phyloP scores from a whole-genome alignment of 2,797 vertebrate species.

The Rhabdophis nuchalis region DNA sequence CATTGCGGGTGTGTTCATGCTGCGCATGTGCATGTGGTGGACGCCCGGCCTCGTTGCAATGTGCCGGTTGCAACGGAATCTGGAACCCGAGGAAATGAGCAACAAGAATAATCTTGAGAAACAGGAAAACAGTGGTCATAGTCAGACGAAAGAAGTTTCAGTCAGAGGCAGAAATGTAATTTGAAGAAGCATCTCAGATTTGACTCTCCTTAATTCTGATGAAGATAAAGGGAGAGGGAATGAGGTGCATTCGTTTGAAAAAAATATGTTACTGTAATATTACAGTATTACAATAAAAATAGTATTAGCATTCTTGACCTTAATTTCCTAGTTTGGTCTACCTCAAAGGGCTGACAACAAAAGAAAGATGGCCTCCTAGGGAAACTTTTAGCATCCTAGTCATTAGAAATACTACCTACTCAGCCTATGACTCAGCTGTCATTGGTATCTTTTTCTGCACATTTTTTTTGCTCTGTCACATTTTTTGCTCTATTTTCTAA shows the following conservation, averaged over 20 bases:
- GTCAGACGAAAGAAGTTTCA: not conserved
- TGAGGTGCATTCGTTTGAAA: not conserved
- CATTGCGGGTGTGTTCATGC: too few relatives aligned
- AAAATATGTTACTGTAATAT: not conserved
- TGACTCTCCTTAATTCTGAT: not conserved
- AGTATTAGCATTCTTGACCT: not conserved
- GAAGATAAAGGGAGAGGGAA: not conserved
- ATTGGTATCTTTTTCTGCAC: not conserved
- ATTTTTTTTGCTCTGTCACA: not conserved
- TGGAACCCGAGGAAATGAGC: too few relatives aligned
- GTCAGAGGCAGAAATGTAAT: not conserved
- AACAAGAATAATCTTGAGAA: not conserved
- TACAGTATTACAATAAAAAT: not conserved
- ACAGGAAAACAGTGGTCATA: not conserved
- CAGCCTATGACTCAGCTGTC: not conserved
- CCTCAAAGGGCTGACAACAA: not conserved
- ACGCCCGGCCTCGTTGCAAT: too few relatives aligned
- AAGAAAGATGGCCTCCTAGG: not conserved
- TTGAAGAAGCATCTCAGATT: not conserved
- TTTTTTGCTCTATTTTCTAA: not conserved
- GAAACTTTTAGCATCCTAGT: not conserved
- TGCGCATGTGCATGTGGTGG: too few relatives aligned
- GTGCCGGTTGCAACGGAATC: too few relatives aligned
- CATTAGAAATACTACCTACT: not conserved
- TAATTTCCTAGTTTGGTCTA: not conserved